phyloP scores from a whole-genome alignment of 2,113 vertebrate species.

The Chloroceryle aenea region DNA sequence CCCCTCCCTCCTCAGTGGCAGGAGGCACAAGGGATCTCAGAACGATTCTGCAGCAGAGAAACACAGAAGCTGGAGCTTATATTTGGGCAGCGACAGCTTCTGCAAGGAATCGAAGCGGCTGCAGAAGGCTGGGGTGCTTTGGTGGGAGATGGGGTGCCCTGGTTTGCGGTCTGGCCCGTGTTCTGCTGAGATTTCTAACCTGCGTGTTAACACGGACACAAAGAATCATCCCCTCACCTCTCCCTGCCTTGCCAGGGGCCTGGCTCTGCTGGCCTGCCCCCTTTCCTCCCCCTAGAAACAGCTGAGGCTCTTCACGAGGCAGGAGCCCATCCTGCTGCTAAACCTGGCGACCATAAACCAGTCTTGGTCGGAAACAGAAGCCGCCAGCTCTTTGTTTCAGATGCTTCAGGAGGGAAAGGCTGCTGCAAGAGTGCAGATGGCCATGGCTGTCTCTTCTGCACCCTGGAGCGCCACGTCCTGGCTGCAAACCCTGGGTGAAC shows the following conservation, averaged over 20 bases:
- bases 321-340: neutral
- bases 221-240: neutral
- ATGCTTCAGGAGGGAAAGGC: neutral
- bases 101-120: neutral
- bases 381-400: neutral
- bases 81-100: neutral
- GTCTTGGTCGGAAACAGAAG: neutral
- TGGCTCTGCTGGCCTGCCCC: neutral
- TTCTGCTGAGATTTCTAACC: neutral
- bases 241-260: neutral
- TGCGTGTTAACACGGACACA: neutral
- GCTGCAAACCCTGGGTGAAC: neutral
- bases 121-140: neutral
- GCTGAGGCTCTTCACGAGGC: neutral
- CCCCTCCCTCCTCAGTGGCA: neutral
- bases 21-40: neutral
- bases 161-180: neutral
- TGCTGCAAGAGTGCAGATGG: neutral
- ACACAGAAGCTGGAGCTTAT: neutral
- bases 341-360: neutral
- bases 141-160: fast-evolving
- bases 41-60: neutral
- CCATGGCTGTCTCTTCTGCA: neutral
- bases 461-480: neutral
- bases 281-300: neutral